Evolutionary conservation across 2,888 invertebrate species (phyloP).

Genomic region (Luperina nickerlii): DNA sequence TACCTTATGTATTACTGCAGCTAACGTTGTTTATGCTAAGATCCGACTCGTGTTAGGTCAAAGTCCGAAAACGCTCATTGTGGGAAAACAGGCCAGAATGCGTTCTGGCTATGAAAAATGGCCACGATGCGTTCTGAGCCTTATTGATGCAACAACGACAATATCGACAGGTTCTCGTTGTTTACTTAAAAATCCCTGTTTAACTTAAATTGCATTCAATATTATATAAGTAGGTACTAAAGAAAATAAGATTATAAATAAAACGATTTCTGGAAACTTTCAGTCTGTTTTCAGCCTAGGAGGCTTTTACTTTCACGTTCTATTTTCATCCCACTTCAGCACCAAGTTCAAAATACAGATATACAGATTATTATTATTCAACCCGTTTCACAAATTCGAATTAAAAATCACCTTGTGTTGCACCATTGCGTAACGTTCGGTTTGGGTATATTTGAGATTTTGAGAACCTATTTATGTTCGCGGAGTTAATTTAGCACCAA

Average conservation of each 20-base stretch:
- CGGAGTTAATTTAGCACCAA: neutral
- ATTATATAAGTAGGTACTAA: neutral
- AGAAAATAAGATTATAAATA: neutral
- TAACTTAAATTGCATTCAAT: neutral
- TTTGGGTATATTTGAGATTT: neutral
- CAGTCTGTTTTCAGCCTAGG: neutral
- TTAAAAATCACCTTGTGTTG: neutral
- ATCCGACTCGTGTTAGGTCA: neutral
- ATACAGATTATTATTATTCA: neutral
- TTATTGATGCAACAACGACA: neutral
- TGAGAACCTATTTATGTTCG: neutral
- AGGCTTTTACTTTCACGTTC: neutral
- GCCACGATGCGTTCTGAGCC: neutral
- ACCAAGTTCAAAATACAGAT: neutral
- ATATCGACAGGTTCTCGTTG: neutral
- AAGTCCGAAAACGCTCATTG: neutral
- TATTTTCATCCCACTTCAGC: neutral
- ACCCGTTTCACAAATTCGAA: neutral
- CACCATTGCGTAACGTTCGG: neutral
- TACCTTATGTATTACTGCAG: neutral
- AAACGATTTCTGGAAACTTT: neutral
- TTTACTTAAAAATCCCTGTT: neutral
- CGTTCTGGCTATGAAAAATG: neutral
- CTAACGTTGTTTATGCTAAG: neutral
- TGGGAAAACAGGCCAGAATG: neutral